These are phyloP conservation scores for Tamandua tetradactyla DNA, from an alignment of 2,797 vertebrate genomes.

Conservation along the genomic window DNA sequence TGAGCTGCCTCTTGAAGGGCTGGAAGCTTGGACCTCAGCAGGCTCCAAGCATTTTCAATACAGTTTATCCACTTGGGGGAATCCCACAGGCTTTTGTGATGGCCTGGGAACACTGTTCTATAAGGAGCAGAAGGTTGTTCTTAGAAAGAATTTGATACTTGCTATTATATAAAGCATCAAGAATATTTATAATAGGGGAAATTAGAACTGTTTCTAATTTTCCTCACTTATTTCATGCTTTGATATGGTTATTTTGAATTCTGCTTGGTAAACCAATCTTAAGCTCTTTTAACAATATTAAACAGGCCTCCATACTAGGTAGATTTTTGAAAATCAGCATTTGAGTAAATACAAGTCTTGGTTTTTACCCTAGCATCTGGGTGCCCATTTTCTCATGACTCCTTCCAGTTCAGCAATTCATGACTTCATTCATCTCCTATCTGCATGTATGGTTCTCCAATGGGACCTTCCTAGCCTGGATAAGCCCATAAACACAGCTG, in stretches of 20 bases:
- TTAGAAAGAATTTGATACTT: constrained; percentile 41
- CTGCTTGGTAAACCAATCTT: constrained; percentile 17
- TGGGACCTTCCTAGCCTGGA: not conserved
- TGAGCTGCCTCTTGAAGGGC: not conserved
- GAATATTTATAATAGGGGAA: constrained; percentile 34
- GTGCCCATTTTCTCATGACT: constrained; percentile 41
- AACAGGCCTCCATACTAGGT: not conserved
- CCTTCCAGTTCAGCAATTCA: not conserved
- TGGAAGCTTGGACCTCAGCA: not conserved
- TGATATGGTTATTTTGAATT: constrained; percentile 51
- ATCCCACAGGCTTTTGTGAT: constrained; percentile 63
- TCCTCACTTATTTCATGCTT: constrained; percentile 33
- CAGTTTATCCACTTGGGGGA: constrained; percentile 48
- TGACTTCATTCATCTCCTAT: not conserved
- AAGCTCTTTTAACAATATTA: constrained; percentile 14
- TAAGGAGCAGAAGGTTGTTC: constrained; percentile 46
- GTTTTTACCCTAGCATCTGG: not conserved
- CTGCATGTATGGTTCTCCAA: not conserved
- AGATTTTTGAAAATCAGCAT: not conserved
- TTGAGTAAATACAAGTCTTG: constrained; percentile 2
- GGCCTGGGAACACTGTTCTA: constrained; percentile 59
- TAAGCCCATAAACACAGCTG: constrained; percentile 38
- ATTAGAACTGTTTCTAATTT: constrained; percentile 41
- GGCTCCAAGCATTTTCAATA: constrained; percentile 42
- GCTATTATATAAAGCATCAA: constrained; percentile 52